Base-by-base conservation (phyloP, 2,888 invertebrate genomes). In the Phengaris arion region DNA sequence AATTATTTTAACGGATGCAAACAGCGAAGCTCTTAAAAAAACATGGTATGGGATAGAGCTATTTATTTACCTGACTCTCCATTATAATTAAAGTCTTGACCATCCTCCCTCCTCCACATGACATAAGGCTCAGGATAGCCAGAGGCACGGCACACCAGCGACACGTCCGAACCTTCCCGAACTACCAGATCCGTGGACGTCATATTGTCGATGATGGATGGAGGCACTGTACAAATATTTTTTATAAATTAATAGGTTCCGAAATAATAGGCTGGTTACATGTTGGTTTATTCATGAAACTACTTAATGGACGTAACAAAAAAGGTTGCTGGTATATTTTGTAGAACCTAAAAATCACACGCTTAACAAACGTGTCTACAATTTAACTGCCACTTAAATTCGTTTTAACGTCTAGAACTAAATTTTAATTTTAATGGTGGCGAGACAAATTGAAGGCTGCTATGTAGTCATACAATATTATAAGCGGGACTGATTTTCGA, bases 151-250 rank as follows among this genome's bases (percentile, higher is more conserved):
- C 98, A 98, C 83, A 96, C 96, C 87, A 98, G 92, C 81, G 97
- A 97, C 79, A 98, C 97, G 89, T 98, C 98, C 77, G 96, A 96
- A 12, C 97, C 97, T 91, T 98, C 98, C 76, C 98, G 94, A 51
- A 98, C 98, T 75, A 98, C 97, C 95, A 98, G 96, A 88, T 98
- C 98, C 77, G 97, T 96, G 84, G 98, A 98, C 77, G 98, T 98
- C 93, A 98, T 97, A 85, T 96, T 96, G 88, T 97, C 97, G 81
- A 98, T 95, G 87, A 98, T 98, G 87, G 96, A 95, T 82, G 98
- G 98, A 75, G 98, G 98, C 83, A 98, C 98, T 98, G 94, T 55
- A 75, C 72, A 76, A 12, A 64, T 22, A 52, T 10, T 2, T 48
- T 7, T 0, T 48, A 48, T 48, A 7, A 48, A 8, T 52, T 12